A percentile compares a stretch with the other conserved stretches of the same genome.
These are phyloP conservation scores for Eupithecia subfuscata DNA, from an alignment of 2,888 invertebrate genomes.

Conservation along the genomic window DNA sequence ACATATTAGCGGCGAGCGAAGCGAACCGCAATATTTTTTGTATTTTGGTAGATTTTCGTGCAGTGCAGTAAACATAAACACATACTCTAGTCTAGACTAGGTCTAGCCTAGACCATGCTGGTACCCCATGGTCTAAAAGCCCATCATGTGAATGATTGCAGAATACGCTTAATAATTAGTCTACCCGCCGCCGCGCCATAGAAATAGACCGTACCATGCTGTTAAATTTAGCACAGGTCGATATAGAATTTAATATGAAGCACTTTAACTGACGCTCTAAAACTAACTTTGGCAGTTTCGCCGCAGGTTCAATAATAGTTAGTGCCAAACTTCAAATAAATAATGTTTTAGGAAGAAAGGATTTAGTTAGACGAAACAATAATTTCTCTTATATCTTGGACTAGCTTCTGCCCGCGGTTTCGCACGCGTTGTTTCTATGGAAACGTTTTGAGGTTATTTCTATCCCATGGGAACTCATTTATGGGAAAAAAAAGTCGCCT, in stretches of 20 bases:
- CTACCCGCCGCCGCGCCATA: background rate
- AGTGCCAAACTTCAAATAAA: background rate
- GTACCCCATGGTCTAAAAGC: background rate
- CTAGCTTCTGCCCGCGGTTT: too few relatives aligned
- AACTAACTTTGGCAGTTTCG: constrained; percentile 21
- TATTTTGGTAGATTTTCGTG: too few relatives aligned
- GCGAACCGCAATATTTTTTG: too few relatives aligned
- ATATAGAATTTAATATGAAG: constrained; percentile 23
- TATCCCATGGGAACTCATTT: too few relatives aligned
- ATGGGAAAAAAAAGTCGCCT: too few relatives aligned
- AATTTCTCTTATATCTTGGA: background rate
- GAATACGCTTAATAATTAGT: too few relatives aligned
- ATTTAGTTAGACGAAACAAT: background rate
- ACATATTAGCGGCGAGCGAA: too few relatives aligned
- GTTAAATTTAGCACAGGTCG: constrained; percentile 3
- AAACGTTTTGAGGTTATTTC: too few relatives aligned
- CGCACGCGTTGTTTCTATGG: too few relatives aligned
- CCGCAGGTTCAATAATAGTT: constrained; percentile 3
- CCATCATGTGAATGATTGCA: background rate
- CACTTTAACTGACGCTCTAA: constrained; percentile 17
- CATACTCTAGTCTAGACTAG: too few relatives aligned
- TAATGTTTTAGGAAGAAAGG: background rate
- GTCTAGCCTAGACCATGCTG: too few relatives aligned
- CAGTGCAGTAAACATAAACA: too few relatives aligned
- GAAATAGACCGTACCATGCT: background rate